phyloP scores from a whole-genome alignment of 2,888 invertebrate genomes.

The Caenorhabditis sp. region DNA sequence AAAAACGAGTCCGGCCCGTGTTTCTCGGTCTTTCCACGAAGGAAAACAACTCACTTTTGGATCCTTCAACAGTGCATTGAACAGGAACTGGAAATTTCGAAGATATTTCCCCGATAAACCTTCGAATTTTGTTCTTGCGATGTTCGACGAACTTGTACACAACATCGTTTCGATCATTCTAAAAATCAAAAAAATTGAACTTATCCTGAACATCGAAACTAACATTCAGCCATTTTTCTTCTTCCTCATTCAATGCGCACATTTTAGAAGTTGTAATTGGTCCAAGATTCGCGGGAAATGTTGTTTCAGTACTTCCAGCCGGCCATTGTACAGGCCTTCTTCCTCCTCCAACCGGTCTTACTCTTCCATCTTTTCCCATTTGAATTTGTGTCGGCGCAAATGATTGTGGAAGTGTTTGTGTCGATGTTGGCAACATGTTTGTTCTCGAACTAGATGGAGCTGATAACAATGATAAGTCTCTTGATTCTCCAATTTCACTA shows the following conservation, averaged over 20 bases:
- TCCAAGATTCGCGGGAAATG: conserved; percentile 47
- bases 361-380: conserved; percentile 61
- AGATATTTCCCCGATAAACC: conserved; percentile 87
- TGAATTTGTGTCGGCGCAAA: conserved; percentile 34
- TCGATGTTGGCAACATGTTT: conserved; percentile 7
- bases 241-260: conserved; percentile 44
- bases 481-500: conserved; percentile 25
- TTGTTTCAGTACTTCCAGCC: conserved; percentile 45
- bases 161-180: conserved; percentile 70
- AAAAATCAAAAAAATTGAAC: conserved; percentile 6
- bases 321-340: conserved; percentile 43
- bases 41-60: conserved; percentile 44
- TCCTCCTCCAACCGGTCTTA: conserved; percentile 49
- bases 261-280: conserved; percentile 52
- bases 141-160: conserved; percentile 96
- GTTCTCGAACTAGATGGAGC: conserved; percentile 30
- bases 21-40: no score
- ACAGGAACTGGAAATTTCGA: conserved; percentile 87
- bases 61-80: conserved; percentile 89
- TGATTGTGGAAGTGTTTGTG: conserved; percentile 20
- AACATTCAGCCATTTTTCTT: conserved; percentile 35
- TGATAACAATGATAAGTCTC: conserved; percentile 34
- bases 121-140: conserved; percentile 87
- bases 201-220: background rate
- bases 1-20: no score